phyloP scores from a whole-genome alignment of 2,797 vertebrate genomes.

The Babyrousa celebensis region DNA sequence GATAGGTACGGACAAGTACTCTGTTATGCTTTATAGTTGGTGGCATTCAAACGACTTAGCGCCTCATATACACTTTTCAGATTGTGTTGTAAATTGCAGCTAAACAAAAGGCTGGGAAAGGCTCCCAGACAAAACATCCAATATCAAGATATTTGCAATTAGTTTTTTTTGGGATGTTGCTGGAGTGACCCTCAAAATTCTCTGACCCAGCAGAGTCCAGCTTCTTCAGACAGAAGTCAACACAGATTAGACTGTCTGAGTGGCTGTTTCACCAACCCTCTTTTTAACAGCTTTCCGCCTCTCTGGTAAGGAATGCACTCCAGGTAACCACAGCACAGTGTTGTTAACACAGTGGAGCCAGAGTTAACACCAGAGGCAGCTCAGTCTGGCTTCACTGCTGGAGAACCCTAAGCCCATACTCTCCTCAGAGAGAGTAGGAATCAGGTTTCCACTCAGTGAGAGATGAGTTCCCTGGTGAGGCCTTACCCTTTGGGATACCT shows the following conservation, averaged over 20 bases:
- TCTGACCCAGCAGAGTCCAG: conserved; percentile 19
- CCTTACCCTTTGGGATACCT: conserved; percentile 99
- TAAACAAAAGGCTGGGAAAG: conserved; percentile 33
- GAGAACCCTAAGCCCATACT: not conserved
- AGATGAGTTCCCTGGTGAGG: conserved; percentile 94
- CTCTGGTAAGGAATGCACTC: conserved; percentile 15
- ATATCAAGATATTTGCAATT: not conserved
- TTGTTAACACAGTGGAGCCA: too few relatives aligned
- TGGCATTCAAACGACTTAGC: not conserved
- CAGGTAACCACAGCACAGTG: not conserved
- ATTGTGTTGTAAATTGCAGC: conserved; percentile 24
- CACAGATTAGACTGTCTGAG: conserved; percentile 57
- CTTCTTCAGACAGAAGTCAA: conserved; percentile 65
- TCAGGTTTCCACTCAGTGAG: conserved; percentile 95
- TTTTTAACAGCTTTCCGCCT: conserved; percentile 2
- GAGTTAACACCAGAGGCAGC: not conserved
- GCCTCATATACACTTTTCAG: not conserved
- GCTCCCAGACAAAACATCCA: conserved; percentile 8
- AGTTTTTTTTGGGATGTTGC: conserved; percentile 31
- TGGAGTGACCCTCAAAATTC: not conserved
- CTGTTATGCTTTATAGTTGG: not conserved
- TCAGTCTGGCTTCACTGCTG: not conserved
- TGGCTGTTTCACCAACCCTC: not conserved
- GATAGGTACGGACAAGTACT: not conserved
- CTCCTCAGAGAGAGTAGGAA: conserved; percentile 53